phyloP scores from a whole-genome alignment of 2,113 vertebrate species.

The Xyrauchen texanus region DNA sequence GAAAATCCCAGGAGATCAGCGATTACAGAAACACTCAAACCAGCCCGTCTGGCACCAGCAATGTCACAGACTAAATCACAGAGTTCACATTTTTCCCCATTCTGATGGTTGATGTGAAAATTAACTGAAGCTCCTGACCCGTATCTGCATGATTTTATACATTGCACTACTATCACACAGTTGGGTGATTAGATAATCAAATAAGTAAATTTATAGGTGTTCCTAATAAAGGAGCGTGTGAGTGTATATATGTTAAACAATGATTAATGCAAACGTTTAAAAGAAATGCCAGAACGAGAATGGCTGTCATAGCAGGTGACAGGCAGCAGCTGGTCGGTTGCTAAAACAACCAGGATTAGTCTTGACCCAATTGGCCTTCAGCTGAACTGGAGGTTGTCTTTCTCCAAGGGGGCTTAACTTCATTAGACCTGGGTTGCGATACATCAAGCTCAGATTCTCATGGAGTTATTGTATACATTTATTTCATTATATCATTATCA shows the following conservation, averaged over 20 bases:
- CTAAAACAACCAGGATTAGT: slow-evolving; percentile 53
- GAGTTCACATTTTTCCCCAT: too few species aligned
- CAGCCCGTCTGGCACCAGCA: too few species aligned
- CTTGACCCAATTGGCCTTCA: slow-evolving; percentile 35
- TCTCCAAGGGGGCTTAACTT: neutral
- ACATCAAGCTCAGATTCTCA: neutral
- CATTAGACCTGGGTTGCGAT: neutral
- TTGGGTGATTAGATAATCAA: too few species aligned
- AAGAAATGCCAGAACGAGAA: slow-evolving; percentile 16
- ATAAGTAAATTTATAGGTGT: too few species aligned
- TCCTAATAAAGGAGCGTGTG: neutral
- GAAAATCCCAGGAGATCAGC: too few species aligned
- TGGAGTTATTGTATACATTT: neutral
- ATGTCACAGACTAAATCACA: too few species aligned
- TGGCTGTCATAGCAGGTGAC: slow-evolving; percentile 2
- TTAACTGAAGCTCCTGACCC: too few species aligned
- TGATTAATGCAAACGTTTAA: neutral
- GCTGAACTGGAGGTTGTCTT: neutral
- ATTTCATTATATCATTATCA: neutral
- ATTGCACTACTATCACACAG: too few species aligned
- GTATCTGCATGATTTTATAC: too few species aligned
- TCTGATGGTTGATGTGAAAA: too few species aligned
- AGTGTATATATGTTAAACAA: neutral
- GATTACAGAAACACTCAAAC: too few species aligned
- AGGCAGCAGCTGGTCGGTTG: slow-evolving; percentile 46